Evolutionary conservation across 2,797 vertebrate species (phyloP), one percentile per base, ranked within the genome.

Genomic region (Rhodeus uyekii): DNA sequence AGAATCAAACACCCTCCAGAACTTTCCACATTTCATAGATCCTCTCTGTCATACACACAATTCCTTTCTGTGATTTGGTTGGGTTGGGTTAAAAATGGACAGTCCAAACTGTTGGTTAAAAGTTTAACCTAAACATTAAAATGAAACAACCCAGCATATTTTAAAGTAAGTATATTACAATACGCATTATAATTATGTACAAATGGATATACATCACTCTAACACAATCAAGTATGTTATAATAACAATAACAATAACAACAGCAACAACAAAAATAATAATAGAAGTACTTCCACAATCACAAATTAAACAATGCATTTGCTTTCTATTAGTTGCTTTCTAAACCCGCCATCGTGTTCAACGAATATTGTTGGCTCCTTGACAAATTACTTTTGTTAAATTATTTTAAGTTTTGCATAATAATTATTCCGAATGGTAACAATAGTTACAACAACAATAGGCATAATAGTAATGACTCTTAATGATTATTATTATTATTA

Each of bases 1-100:
- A 32, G 27, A 76, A 27, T 84, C 82, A 76, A 24, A 39, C 36
- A 10, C 24, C 22, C 50, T 68, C 38, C 27, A 61, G 27, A 61
- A 29, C 14, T 68, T 74, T 58, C 42, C 48, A 60, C 73, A 38
- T 24, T 39, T 48, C 24, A 48, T 42, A 48, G 58, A 27, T 42
- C 36, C 53, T 39, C 32, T n/a, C 48, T 50, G 19, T 8, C 50
- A 53, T 12, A 42, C 10, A 42, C 39, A 9, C 39, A 39, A 10
- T 39, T 39, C 39, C 39, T n/a, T n/a, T n/a, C n/a, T n/a, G n/a
- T n/a, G n/a, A 2, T 53, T 50, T 53, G 22, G 50, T 53, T 53
- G 50, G 50, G 8, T n/a, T 53, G 8, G 8, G 22, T 53, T 3
- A n/a, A 4, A 53, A 9, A 53, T n/a, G 50, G 50, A 53, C 22